Evolutionary conservation across 2,797 vertebrate species (phyloP), one percentile per base, ranked within the genome.

Genomic region (Tokudaia tokunoshimensis): DNA sequence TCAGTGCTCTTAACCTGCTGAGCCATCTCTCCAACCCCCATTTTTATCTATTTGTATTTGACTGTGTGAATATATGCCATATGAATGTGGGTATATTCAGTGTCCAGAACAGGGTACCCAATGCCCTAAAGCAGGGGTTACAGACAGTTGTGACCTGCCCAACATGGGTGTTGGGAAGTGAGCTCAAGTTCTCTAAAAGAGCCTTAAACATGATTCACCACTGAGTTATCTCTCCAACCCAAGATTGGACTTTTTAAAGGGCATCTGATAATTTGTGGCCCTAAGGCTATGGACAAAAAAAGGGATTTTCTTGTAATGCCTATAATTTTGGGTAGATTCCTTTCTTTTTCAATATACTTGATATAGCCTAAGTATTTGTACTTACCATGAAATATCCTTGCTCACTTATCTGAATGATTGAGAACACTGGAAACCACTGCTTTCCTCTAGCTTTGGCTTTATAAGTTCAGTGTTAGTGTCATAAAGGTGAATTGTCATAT

Each of bases 361-460:
- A 70, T 91, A 76, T 63, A 72, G 37, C 24, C 72, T 65, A 65
- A 12, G 8, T 76, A 89, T 52, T 55, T 41, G 85, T 41, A 11
- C 6, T 34, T 70, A 52, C 17, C 47, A 76, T 41, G 15, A 85
- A 70, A 15, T 72, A 17, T 59, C n/a, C 24, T 88, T 95, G 44
- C 17, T 59, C 76, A 79, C 7, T 74, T n/a, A 65, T 41, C 13
- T 95, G 37, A 14, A 84, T 94, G 13, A 29, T 17, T 83, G 57
- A 95, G 52, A 82, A 72, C 11, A 3, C 14, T 96, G n/a, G 52
- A 57, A 94, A 19, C 13, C 52, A 84, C 34, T 37, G 70, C 7
- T 55, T 84, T 93, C 52, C 52, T 63, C 37, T 89, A 93, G 29
- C 12, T 65, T 81, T 93, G 63, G 15, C 41, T 96, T 89, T n/a